phyloP scores from a whole-genome alignment of 2,888 invertebrate genomes.

The Stegana nigrithorax region DNA sequence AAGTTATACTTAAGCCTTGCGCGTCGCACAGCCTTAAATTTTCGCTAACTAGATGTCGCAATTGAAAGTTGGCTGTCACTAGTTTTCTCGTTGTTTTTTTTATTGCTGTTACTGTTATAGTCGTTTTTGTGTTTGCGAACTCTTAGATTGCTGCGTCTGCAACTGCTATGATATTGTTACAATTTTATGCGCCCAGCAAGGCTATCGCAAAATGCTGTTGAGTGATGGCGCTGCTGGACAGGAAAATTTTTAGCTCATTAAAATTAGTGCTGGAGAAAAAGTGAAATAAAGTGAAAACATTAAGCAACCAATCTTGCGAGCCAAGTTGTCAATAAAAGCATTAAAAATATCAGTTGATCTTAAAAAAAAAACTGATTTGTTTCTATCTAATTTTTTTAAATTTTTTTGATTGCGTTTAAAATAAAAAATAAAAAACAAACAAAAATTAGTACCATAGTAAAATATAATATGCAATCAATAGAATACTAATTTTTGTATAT shows the following conservation, averaged over 20 bases:
- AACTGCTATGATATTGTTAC: background rate
- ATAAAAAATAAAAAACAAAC: too few species aligned
- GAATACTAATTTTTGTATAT: too few species aligned
- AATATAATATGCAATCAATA: too few species aligned
- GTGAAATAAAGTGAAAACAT: background rate
- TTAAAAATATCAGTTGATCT: too few species aligned
- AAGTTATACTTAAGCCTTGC: constrained; percentile 7
- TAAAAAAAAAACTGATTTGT: too few species aligned
- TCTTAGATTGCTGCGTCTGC: background rate
- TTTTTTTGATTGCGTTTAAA: too few species aligned
- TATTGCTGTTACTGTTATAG: constrained; percentile 48
- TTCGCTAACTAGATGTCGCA: constrained; percentile 59
- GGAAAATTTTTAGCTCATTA: constrained; percentile 11
- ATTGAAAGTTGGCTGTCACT: constrained; percentile 50
- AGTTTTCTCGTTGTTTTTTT: too few species aligned
- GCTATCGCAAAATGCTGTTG: background rate
- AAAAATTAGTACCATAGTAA: too few species aligned
- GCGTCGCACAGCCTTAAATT: constrained; percentile 49
- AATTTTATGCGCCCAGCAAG: background rate
- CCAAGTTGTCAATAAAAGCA: too few species aligned
- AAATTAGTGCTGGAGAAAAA: constrained; percentile 6
- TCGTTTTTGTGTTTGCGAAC: background rate
- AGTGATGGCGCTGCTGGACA: constrained; percentile 4
- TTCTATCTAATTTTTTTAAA: too few species aligned
- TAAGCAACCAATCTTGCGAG: too few species aligned